These are phyloP conservation scores for Erythrolamprus reginae DNA, from an alignment of 2,113 vertebrate genomes.

Conservation along the genomic window DNA sequence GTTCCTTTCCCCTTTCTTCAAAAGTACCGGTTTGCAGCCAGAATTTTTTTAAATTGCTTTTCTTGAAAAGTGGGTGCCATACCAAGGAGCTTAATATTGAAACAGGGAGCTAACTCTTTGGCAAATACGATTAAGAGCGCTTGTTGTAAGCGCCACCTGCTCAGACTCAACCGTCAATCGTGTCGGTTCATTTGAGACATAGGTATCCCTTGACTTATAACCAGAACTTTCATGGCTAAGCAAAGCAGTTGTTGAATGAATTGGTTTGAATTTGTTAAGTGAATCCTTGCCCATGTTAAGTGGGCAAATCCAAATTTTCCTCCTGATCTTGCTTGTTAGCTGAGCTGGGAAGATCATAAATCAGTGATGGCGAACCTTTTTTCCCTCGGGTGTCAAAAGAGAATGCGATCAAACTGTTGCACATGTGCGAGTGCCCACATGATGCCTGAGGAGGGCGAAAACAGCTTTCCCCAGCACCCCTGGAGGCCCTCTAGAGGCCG, in stretches of 20 bases:
- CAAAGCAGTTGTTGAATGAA: neutral
- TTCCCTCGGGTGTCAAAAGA: too few relatives aligned
- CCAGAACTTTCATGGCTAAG: neutral
- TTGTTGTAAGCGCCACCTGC: conserved; percentile 50
- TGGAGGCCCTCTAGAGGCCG: too few relatives aligned
- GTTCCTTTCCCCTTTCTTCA: conserved; percentile 41
- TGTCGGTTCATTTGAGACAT: neutral
- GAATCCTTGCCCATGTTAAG: neutral
- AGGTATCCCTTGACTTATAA: neutral
- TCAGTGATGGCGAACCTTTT: too few relatives aligned
- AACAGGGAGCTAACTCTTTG: conserved; percentile 43
- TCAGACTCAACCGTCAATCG: conserved; percentile 44
- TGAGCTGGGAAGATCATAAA: neutral
- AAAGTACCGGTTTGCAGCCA: conserved; percentile 41
- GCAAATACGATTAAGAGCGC: conserved; percentile 40
- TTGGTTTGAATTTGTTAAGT: neutral
- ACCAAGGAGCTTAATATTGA: conserved; percentile 34
- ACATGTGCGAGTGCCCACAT: too few relatives aligned
- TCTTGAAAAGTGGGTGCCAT: conserved; percentile 41
- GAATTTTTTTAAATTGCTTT: conserved; percentile 43
- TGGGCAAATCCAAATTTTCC: neutral
- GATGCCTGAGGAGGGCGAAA: too few relatives aligned
- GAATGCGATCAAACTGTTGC: too few relatives aligned
- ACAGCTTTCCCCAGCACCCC: too few relatives aligned
- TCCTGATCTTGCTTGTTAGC: neutral